Evolutionary conservation across 1,140 invertebrate species (phyloP), one percentile per base, ranked within the genome.

Genomic region (Lethrus apterus): DNA sequence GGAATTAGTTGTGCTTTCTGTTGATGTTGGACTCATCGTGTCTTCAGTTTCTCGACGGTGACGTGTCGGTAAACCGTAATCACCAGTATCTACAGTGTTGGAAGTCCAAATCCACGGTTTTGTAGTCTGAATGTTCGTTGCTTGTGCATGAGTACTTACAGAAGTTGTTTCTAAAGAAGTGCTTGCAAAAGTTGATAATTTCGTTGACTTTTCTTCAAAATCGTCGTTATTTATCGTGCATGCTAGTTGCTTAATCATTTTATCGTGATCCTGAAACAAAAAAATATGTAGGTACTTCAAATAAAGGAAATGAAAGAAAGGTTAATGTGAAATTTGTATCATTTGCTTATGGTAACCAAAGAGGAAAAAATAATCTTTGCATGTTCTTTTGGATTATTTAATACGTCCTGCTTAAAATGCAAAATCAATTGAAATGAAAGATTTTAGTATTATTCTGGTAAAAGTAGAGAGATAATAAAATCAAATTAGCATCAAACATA

Each of bases 1-100:
- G 23, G n/a, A 26, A 26, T 26, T 26, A 26, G 23, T 26, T 1
- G 10, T 38, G 14, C 35, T 38, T 26, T 29, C 19, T 7, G 56
- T 56, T 3, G 56, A 49, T 11, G 42, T 29, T 9, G 62, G 56
- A 34, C 49, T 60, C 1, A 58, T 31, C 0, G 63, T 60, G 23
- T 65, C 54, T 38, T 65, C 63, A 8, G 68, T 70, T 50, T 69
- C 68, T 23, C 70, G 48, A 10, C 70, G 54, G 36, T 70, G 68
- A 32, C 70, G 52, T 18, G 68, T 71, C 5, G 65, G 59, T 21
- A 58, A 57, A 7, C 60, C 62, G 36, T 67, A 57, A 32, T 60
- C 61, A 8, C 46, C 50, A 0, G 46, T 56, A 36, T 62, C 59
- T 14, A 64, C 50, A 2, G 59, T 63, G 44, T 67, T 64, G 8